Evolutionary conservation across 2,797 vertebrate species (phyloP).

Genomic region (Pseudochirops corinnae): DNA sequence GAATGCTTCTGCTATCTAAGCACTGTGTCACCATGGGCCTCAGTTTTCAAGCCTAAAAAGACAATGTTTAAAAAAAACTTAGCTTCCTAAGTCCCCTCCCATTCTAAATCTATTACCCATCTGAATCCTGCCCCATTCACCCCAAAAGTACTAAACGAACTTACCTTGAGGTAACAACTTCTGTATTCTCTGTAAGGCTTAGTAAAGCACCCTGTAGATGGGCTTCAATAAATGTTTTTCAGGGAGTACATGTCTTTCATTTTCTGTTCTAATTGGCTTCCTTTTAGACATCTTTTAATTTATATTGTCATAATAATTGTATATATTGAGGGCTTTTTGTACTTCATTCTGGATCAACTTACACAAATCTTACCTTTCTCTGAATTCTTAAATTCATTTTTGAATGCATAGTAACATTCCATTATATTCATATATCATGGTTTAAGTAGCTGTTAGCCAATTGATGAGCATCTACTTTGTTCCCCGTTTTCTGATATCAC

Average conservation of each 20-base stretch:
- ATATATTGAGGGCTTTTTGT: neutral
- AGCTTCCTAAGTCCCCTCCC: neutral
- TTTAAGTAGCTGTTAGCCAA: neutral
- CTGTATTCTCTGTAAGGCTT: neutral
- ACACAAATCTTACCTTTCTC: neutral
- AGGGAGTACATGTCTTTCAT: neutral
- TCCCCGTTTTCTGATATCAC: neutral
- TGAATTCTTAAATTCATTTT: neutral
- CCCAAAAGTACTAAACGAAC: neutral
- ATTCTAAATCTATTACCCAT: neutral
- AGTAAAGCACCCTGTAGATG: neutral
- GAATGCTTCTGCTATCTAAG: neutral
- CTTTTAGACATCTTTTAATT: neutral
- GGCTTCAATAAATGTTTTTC: neutral
- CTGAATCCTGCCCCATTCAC: too few species aligned
- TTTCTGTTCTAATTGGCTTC: neutral
- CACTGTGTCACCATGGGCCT: neutral
- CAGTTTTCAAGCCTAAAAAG: neutral
- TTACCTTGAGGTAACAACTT: too few species aligned
- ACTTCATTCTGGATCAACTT: neutral
- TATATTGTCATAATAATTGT: neutral
- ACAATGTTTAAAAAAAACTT: too few species aligned
- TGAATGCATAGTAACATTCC: neutral
- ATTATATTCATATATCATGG: neutral
- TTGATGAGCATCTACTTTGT: neutral